These are phyloP conservation scores for Meloidogyne floridensis DNA, from an alignment of 1,140 invertebrate species.

Conservation along the genomic window DNA sequence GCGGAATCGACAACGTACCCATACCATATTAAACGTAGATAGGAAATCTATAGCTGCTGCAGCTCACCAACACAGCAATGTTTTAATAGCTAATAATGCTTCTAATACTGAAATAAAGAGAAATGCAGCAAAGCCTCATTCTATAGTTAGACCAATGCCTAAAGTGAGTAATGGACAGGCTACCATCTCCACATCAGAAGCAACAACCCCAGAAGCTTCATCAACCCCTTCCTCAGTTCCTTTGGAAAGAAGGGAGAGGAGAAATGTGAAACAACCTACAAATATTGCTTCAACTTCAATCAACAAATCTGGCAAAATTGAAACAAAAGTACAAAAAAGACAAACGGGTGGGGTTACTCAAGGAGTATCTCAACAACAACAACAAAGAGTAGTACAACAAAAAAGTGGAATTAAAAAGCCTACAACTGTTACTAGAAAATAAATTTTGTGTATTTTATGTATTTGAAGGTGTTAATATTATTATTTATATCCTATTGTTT, in stretches of 20 bases:
- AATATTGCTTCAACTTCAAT: background rate
- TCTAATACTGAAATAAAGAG: background rate
- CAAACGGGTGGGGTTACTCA: slow-evolving; percentile 11
- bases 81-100: slow-evolving; percentile 11
- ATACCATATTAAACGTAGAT: slow-evolving; percentile 56
- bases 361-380: background rate
- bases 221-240: background rate
- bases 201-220: background rate
- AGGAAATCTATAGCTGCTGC: slow-evolving; percentile 38
- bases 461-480: too few relatives aligned
- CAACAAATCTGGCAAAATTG: background rate
- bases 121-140: slow-evolving; percentile 52
- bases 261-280: background rate
- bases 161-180: slow-evolving; percentile 20
- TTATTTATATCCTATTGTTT: too few relatives aligned
- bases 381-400: slow-evolving; percentile 10
- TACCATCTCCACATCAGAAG: background rate
- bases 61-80: background rate
- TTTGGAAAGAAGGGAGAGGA: background rate
- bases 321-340: background rate
- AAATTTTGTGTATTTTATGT: background rate
- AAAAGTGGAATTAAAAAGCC: background rate
- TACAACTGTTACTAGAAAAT: background rate
- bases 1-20: slow-evolving; percentile 51
- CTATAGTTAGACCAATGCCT: slow-evolving; percentile 61